Evolutionary conservation across 2,888 invertebrate species (phyloP).

Genomic region (Cylloceria caligata): DNA sequence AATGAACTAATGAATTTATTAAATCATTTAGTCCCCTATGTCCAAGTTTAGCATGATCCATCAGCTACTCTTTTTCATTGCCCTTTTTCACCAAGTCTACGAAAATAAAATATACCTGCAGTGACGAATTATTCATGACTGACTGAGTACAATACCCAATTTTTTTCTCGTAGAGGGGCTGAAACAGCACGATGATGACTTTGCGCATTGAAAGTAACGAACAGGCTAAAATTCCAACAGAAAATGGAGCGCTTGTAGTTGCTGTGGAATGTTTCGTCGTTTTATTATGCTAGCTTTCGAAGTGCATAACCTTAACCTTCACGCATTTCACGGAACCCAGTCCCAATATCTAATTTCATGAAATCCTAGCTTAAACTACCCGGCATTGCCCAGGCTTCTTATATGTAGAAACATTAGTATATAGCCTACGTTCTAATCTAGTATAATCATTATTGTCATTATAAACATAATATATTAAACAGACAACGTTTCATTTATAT

Average conservation of each 20-base stretch:
- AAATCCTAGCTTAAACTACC: no score
- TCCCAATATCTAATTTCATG: not conserved
- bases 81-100: not conserved
- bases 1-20: constrained; percentile 14
- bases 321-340: not conserved
- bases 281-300: constrained; percentile 13
- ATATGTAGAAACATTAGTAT: no score
- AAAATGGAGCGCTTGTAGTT: not conserved
- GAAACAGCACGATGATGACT: not conserved
- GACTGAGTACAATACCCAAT: constrained; percentile 13
- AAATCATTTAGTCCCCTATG: constrained; percentile 25
- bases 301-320: not conserved
- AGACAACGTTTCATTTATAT: no score
- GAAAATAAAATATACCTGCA: constrained; percentile 16
- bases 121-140: constrained; percentile 43
- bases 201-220: constrained; percentile 20
- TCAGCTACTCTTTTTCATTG: constrained; percentile 9
- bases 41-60: constrained; percentile 24
- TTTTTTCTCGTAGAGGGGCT: not conserved
- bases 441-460: no score
- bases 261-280: not conserved
- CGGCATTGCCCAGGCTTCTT: no score
- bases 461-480: no score
- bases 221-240: constrained; percentile 14
- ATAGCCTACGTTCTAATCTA: no score